Percentiles rank a stretch among this genome's conserved stretches.
Conservation (phyloP, 2,797 vertebrate species). For the Peromyscus attwateri region DNA sequence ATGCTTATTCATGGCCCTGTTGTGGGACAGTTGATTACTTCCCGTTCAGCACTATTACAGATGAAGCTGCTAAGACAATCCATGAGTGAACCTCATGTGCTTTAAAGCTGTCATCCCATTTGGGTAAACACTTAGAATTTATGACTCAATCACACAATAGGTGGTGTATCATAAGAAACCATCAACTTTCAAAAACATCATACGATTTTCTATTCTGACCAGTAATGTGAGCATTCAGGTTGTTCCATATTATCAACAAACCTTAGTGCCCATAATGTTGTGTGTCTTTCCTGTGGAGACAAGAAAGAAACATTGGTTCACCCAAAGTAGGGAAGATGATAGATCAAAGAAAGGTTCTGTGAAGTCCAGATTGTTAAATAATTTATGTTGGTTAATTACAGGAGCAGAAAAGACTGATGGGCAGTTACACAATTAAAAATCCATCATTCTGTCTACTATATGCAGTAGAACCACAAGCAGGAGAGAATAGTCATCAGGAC, state of each 20-base stretch:
- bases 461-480: neutral
- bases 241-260: neutral
- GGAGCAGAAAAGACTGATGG: neutral
- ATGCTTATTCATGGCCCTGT: neutral
- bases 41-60: neutral
- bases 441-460: too few species aligned
- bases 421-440: neutral
- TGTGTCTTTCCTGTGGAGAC: neutral
- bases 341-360: neutral
- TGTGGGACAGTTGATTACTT: neutral
- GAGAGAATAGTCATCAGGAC: neutral
- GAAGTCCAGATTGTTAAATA: neutral
- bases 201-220: neutral
- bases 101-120: neutral
- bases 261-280: neutral
- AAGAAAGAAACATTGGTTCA: neutral
- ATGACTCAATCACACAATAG: neutral
- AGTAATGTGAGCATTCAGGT: neutral
- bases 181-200: neutral
- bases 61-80: neutral
- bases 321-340: neutral
- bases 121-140: neutral
- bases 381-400: neutral
- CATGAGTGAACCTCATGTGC: neutral
- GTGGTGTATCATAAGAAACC: neutral